Percentiles rank a stretch among this genome's conserved stretches.
These are phyloP conservation scores for Operophtera brumata DNA, from an alignment of 2,888 invertebrate species.

Conservation along the genomic window DNA sequence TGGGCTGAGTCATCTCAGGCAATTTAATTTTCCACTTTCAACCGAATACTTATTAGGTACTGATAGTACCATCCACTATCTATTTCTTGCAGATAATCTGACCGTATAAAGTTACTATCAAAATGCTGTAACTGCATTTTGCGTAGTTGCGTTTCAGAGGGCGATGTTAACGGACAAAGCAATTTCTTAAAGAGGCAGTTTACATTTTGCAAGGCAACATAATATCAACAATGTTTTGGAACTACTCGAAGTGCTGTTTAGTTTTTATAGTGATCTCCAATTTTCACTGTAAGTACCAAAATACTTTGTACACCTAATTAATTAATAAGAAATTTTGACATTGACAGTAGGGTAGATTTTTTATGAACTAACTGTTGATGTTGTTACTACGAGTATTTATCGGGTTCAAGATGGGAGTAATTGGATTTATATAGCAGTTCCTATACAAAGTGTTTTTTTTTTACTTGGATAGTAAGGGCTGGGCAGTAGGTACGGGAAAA, in stretches of 20 bases:
- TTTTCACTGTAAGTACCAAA: slow-evolving; percentile 13
- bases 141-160: slow-evolving; percentile 22
- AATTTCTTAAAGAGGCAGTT: not conserved
- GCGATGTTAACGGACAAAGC: slow-evolving; percentile 19
- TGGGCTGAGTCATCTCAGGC: not conserved
- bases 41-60: not conserved
- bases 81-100: slow-evolving; percentile 36
- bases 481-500: too few species aligned
- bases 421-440: too few species aligned
- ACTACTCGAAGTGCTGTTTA: slow-evolving; percentile 8
- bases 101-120: slow-evolving; percentile 40
- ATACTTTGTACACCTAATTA: not conserved
- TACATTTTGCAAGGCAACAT: not conserved
- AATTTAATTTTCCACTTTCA: not conserved
- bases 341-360: too few species aligned
- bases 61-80: slow-evolving; percentile 18
- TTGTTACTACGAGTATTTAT: too few species aligned
- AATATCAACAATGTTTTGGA: slow-evolving; percentile 9
- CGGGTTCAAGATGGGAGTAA: too few species aligned
- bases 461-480: too few species aligned
- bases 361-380: too few species aligned
- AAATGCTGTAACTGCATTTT: slow-evolving; percentile 32
- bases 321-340: too few species aligned
- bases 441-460: too few species aligned
- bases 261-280: slow-evolving; percentile 10